Evolutionary conservation across 30 jellyfish, hydroid and myxozoan species (phyloP), one percentile per base, ranked within the genome.

Genomic region (Mastigias papua): DNA sequence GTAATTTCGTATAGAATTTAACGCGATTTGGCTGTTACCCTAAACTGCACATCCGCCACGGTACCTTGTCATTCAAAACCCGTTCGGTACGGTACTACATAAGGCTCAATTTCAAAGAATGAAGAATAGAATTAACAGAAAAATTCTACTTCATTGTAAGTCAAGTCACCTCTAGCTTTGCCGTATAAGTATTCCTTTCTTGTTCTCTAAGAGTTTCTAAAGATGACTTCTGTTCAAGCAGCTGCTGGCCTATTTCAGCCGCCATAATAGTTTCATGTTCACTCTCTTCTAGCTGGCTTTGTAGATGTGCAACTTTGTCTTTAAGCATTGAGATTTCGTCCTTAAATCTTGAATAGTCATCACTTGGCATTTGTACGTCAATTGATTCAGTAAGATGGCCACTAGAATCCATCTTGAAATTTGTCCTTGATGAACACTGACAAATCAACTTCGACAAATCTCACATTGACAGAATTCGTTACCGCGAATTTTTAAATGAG

Each of bases 191-290:
- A 33, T 28, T 70, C 33, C 92, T 82, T 57, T 82, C 92, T 28
- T 82, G 86, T 50, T 82, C 92, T n/a, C 92, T 74, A 30, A 50
- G 27, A 17, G 92, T 86, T 33, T 82, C 92, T 21, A 82, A 17
- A 25, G 75, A 48, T 7, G 76, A 51, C 37, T 72, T 82, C 67
- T 82, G 78, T 34, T 82, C 92, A 8, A 82, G 51, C 42, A 82
- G 72, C 62, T 60, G 69, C 33, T 82, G 92, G 92, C 92, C 92
- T 48, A 82, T 66, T 65, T 82, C 86, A 26, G 92, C 92, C 4
- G 92, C 92, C 33, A 72, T 69, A 25, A 82, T n/a, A 21, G 78
- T 34, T 61, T 82, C 79, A 72, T 69, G 69, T 58, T 82, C 92
- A 54, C 86, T 82, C 35, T 82, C 83, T 30, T 82, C 92, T 51